Percentiles rank a stretch among this genome's conserved stretches.
Conservation (phyloP, 2,797 vertebrate species). For the Sebastes paucispinis region DNA sequence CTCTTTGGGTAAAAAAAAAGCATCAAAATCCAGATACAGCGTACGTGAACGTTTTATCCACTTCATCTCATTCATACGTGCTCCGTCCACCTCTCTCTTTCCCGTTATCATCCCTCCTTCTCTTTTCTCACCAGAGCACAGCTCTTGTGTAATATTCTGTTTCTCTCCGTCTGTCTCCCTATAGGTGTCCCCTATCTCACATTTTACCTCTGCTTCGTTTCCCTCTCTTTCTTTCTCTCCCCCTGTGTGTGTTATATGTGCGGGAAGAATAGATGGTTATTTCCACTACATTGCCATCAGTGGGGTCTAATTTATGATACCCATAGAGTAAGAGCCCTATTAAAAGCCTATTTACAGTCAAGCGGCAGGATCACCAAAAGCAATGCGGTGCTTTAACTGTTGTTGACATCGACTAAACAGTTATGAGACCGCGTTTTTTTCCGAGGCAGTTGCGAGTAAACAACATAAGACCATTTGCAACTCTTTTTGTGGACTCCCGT, state of each 20-base stretch:
- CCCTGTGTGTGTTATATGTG: slow-evolving; percentile 25
- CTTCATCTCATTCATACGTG: slow-evolving; percentile 30
- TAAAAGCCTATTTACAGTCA: slow-evolving; percentile 68
- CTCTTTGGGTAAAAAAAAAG: slow-evolving; percentile 43
- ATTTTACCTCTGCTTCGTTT: slow-evolving; percentile 2
- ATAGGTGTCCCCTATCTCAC: slow-evolving; percentile 21
- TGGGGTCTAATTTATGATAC: slow-evolving; percentile 54
- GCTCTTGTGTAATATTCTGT: slow-evolving; percentile 39
- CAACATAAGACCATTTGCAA: slow-evolving; percentile 1
- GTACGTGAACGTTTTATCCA: slow-evolving; percentile 44
- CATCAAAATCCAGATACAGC: slow-evolving; percentile 55
- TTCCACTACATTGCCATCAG: slow-evolving; percentile 46
- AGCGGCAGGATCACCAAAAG: slow-evolving; percentile 40
- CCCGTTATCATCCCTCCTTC: slow-evolving; percentile 18
- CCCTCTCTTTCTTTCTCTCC: background rate
- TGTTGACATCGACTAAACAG: slow-evolving; percentile 42
- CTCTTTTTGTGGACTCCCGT: background rate
- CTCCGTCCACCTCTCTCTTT: slow-evolving; percentile 3
- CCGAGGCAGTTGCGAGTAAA: slow-evolving; percentile 7
- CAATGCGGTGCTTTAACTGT: slow-evolving; percentile 29
- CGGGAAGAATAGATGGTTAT: slow-evolving; percentile 44
- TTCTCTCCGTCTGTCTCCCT: slow-evolving; percentile 23
- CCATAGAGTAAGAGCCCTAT: slow-evolving; percentile 44
- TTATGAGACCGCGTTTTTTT: slow-evolving; percentile 16
- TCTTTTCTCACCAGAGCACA: slow-evolving; percentile 26